Conservation (phyloP, 1,140 invertebrate species). For the Heliothis subflexa region DNA sequence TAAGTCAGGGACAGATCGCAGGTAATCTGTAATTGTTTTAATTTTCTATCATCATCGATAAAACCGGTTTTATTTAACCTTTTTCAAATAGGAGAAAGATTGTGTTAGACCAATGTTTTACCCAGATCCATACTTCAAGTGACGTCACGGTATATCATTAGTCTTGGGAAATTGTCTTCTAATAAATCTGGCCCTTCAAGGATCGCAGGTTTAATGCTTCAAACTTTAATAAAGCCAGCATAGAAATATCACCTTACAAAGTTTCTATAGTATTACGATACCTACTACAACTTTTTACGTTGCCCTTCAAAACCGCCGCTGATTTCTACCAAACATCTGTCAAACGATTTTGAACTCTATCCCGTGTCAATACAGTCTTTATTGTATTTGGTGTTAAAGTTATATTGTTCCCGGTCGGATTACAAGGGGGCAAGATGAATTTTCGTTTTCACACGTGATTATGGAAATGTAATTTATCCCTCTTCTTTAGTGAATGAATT, state of each 20-base stretch:
- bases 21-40: too few relatives aligned
- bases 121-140: too few relatives aligned
- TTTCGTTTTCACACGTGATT: not conserved
- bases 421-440: not conserved
- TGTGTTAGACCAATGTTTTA: too few relatives aligned
- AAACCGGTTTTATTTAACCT: too few relatives aligned
- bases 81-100: too few relatives aligned
- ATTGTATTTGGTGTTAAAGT: not conserved
- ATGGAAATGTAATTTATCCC: not conserved
- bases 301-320: not conserved
- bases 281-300: slow-evolving; percentile 18
- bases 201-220: not conserved
- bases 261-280: not conserved
- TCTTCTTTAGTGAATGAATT: not conserved
- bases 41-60: too few relatives aligned
- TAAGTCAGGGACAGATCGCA: too few relatives aligned
- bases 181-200: not conserved
- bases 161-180: too few relatives aligned
- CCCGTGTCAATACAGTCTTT: not conserved
- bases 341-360: not conserved
- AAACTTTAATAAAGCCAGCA: slow-evolving; percentile 33
- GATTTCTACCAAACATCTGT: not conserved
- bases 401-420: not conserved
- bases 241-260: slow-evolving; percentile 16
- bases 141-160: too few relatives aligned